Conservation (phyloP, 2,797 vertebrate genomes). For the Decapterus maruadsi region DNA sequence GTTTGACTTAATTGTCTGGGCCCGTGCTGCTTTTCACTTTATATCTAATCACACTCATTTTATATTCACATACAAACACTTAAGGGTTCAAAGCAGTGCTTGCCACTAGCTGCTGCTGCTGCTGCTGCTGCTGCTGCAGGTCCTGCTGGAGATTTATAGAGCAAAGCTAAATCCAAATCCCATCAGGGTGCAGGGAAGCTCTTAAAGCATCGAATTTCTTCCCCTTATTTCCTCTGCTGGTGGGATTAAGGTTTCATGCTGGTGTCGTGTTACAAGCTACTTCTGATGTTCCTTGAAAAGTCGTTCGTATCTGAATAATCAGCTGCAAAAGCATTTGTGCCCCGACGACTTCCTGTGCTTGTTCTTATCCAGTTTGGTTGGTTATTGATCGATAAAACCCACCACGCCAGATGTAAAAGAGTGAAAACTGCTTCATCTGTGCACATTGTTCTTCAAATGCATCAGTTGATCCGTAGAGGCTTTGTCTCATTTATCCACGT, state of each 20-base stretch:
- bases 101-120: constrained; percentile 32
- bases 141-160: constrained; percentile 68
- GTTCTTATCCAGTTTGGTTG: constrained; percentile 18
- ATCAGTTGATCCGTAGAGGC: constrained; percentile 25
- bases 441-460: constrained; percentile 8
- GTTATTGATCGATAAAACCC: constrained; percentile 18
- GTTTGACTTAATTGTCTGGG: not conserved
- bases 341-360: constrained; percentile 23
- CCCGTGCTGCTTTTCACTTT: constrained; percentile 28
- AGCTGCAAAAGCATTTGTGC: constrained; percentile 22
- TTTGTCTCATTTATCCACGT: constrained; percentile 22
- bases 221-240: constrained; percentile 73
- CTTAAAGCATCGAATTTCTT: constrained; percentile 80
- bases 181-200: constrained; percentile 71
- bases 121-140: constrained; percentile 28
- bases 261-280: constrained; percentile 78
- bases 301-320: constrained; percentile 63
- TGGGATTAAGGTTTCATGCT: constrained; percentile 76
- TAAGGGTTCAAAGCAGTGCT: constrained; percentile 42
- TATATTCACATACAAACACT: constrained; percentile 36
- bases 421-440: not conserved
- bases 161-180: constrained; percentile 72
- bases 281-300: constrained; percentile 63
- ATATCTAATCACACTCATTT: constrained; percentile 51
- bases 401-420: not conserved